Percentiles rank a stretch among this genome's conserved stretches.
Evolutionary conservation across 2,888 invertebrate genomes (phyloP).

Genomic region (Strigamia maritima): DNA sequence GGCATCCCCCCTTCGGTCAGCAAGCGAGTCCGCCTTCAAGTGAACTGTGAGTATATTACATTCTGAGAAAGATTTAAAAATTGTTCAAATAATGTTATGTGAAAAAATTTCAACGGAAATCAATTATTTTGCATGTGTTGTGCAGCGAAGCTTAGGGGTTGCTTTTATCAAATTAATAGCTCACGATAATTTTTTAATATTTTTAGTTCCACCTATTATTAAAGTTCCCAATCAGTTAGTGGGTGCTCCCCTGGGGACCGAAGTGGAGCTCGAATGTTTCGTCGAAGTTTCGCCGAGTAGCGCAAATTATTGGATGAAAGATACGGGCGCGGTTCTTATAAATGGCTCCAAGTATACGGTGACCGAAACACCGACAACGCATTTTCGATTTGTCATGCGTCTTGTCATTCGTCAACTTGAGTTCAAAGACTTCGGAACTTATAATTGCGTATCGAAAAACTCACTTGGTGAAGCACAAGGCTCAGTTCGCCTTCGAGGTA

Average conservation of each 20-base stretch:
- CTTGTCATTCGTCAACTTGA: slow-evolving; percentile 78
- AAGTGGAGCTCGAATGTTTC: slow-evolving; percentile 88
- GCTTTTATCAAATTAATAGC: background rate
- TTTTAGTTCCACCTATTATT: slow-evolving; percentile 86
- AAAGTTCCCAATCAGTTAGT: slow-evolving; percentile 89
- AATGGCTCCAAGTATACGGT: slow-evolving; percentile 76
- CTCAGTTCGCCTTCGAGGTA: slow-evolving; percentile 85
- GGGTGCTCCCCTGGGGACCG: slow-evolving; percentile 83
- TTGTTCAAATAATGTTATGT: background rate
- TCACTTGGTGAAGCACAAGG: slow-evolving; percentile 90
- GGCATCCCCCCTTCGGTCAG: slow-evolving; percentile 50
- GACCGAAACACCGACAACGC: slow-evolving; percentile 76
- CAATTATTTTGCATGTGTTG: background rate
- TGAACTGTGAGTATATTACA: slow-evolving; percentile 45
- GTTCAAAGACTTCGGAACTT: slow-evolving; percentile 82
- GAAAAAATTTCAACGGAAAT: background rate
- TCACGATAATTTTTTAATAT: slow-evolving; percentile 43
- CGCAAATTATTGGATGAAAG: slow-evolving; percentile 77
- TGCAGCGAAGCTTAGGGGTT: background rate
- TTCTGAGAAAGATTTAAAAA: background rate
- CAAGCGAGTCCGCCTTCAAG: slow-evolving; percentile 49
- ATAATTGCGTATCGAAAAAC: slow-evolving; percentile 90
- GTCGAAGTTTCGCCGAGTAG: slow-evolving; percentile 88
- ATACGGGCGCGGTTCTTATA: slow-evolving; percentile 77
- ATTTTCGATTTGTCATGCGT: slow-evolving; percentile 85